These are phyloP conservation scores for Raja brachyura DNA, from an alignment of 2,113 vertebrate genomes.

Conservation along the genomic window DNA sequence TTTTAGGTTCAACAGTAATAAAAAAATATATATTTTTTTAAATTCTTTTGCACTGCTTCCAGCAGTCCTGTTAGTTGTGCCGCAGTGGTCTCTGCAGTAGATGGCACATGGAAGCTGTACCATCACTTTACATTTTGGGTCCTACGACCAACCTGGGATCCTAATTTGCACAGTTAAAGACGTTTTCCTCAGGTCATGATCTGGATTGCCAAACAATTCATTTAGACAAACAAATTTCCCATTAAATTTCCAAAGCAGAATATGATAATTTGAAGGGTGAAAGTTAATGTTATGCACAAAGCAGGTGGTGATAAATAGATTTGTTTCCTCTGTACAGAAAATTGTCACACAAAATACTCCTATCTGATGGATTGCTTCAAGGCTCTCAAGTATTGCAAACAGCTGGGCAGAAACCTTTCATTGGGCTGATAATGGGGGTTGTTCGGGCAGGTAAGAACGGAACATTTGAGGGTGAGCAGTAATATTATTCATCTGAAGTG, in stretches of 20 bases:
- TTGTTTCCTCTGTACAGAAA: background rate
- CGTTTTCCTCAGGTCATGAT: background rate
- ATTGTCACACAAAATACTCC: background rate
- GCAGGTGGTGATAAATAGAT: background rate
- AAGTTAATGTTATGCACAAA: background rate
- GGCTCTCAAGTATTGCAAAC: background rate
- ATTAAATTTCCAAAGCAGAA: background rate
- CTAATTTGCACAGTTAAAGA: background rate
- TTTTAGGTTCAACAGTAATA: too few species aligned
- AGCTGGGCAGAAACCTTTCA: background rate
- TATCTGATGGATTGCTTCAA: background rate
- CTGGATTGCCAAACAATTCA: background rate
- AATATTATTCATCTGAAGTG: background rate
- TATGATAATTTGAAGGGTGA: background rate
- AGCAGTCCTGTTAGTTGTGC: background rate
- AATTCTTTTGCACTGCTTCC: too few species aligned
- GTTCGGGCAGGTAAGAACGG: background rate
- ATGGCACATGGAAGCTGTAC: background rate
- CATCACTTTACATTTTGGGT: background rate
- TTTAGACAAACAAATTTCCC: background rate
- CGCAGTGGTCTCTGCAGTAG: background rate
- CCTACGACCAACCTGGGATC: background rate
- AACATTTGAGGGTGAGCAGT: background rate
- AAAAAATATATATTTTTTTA: too few species aligned
- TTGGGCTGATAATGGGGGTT: background rate